Conservation (phyloP, 2,888 invertebrate species). For the Allygus modestus region DNA sequence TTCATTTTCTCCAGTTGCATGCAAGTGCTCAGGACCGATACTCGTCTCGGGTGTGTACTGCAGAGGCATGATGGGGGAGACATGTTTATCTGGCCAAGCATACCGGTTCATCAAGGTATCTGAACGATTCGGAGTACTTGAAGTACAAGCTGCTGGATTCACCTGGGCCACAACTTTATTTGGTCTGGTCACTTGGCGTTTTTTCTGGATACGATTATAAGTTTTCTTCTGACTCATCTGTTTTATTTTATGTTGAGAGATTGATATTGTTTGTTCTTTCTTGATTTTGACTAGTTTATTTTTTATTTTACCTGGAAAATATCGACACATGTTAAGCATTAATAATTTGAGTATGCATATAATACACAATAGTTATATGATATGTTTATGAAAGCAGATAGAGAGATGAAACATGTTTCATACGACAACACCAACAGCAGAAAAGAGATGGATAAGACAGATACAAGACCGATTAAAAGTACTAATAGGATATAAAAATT, state of each 20-base stretch:
- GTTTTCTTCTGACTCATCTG: background rate
- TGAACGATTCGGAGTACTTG: background rate
- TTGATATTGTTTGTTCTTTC: too few relatives aligned
- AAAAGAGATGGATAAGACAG: too few relatives aligned
- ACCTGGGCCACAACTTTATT: background rate
- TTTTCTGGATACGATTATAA: background rate
- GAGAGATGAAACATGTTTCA: too few relatives aligned
- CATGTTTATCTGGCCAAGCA: background rate
- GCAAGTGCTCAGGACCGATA: background rate
- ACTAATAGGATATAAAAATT: too few relatives aligned
- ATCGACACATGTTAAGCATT: too few relatives aligned
- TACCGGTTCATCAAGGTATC: too few relatives aligned
- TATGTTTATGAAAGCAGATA: too few relatives aligned
- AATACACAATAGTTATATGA: too few relatives aligned
- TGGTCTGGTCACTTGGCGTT: background rate
- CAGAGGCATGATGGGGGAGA: background rate
- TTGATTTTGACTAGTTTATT: slow-evolving; percentile 23
- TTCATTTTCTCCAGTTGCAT: background rate
- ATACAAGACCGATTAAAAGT: too few relatives aligned
- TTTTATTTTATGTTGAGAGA: background rate
- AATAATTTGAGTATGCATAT: too few relatives aligned
- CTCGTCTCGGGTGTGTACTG: background rate
- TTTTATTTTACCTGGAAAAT: slow-evolving; percentile 5
- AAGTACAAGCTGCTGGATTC: background rate
- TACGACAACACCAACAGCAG: too few relatives aligned